Conservation (phyloP, 2,888 invertebrate genomes). For the Eupithecia abbreviata region DNA sequence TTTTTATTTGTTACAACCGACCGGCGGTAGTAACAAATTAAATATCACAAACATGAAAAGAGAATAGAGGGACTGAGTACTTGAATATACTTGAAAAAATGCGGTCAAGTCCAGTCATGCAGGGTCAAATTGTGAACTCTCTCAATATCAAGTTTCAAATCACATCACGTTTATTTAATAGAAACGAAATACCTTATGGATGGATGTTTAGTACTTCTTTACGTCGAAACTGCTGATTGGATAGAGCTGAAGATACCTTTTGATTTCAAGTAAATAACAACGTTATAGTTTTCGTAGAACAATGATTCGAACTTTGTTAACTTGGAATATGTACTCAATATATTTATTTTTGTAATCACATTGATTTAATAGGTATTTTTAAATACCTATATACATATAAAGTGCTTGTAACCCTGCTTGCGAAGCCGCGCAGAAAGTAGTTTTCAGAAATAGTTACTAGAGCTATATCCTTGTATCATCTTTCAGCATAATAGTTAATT, state of each 20-base stretch:
- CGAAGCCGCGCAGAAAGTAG: not conserved
- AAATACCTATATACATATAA: no score
- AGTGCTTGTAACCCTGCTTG: no score
- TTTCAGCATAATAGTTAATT: no score
- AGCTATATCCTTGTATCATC: no score
- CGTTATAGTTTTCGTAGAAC: no score
- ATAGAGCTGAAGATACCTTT: not conserved
- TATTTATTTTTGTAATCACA: no score
- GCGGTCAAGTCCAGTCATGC: not conserved
- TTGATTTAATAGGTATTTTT: no score
- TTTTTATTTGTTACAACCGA: slow-evolving; percentile 19
- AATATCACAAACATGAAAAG: not conserved
- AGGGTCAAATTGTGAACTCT: not conserved
- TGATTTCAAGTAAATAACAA: not conserved
- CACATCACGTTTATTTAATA: no score
- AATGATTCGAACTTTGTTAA: no score
- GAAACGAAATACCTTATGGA: no score
- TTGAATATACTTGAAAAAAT: not conserved
- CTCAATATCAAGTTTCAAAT: not conserved
- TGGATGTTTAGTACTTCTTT: not conserved
- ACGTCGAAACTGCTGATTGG: not conserved
- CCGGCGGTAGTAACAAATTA: not conserved
- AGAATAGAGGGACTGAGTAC: not conserved
- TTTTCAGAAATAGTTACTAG: not conserved
- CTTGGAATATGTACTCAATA: no score